Evolutionary conservation across 2,113 vertebrate genomes (phyloP).

Genomic region (Riparia riparia): DNA sequence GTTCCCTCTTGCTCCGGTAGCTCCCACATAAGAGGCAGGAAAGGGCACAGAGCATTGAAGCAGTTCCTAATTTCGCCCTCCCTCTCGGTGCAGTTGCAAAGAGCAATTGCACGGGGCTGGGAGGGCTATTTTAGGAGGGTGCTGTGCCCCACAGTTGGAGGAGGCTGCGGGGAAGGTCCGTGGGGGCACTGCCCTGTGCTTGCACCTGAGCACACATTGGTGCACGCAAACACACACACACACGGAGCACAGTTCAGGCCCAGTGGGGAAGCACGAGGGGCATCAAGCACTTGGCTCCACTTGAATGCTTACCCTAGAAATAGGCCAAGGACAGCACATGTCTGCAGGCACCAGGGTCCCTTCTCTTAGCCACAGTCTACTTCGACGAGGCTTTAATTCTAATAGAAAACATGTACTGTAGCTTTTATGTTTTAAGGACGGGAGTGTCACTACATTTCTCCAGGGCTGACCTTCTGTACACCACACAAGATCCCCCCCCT

Average conservation of each 20-base stretch:
- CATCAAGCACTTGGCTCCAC: background rate
- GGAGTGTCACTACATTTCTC: background rate
- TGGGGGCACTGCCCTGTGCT: background rate
- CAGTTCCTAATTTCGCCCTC: background rate
- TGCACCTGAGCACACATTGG: slow-evolving; percentile 41
- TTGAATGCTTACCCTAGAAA: background rate
- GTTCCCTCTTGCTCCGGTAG: background rate
- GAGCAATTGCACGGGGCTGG: fast-evolving
- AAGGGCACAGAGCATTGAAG: background rate
- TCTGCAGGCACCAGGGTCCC: background rate
- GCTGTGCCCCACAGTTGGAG: background rate
- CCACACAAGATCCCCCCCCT: background rate
- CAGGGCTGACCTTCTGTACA: background rate
- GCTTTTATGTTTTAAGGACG: background rate
- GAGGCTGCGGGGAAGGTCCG: background rate
- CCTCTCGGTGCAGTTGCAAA: background rate
- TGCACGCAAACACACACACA: background rate
- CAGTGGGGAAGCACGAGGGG: background rate
- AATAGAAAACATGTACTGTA: background rate
- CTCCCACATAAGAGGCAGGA: background rate
- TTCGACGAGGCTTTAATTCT: background rate
- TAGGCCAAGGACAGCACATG: background rate
- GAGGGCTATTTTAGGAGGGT: background rate
- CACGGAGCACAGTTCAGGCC: background rate
- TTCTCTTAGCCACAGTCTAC: background rate